Conservation (phyloP, 1,140 invertebrate genomes). For the Cydia splendana region DNA sequence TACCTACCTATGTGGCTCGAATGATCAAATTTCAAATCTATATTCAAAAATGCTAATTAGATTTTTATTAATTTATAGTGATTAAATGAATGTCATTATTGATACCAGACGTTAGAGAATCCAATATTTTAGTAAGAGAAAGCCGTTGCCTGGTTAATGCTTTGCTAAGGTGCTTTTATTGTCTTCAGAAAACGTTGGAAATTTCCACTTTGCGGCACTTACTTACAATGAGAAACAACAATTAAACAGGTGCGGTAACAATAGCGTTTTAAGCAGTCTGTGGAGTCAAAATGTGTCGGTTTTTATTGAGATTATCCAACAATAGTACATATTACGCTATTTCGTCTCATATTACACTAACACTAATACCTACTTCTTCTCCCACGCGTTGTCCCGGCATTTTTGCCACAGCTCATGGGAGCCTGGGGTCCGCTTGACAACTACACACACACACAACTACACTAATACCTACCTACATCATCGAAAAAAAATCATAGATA, state of each 20-base stretch:
- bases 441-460: too few species aligned
- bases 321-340: background rate
- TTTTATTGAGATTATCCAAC: background rate
- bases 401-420: too few species aligned
- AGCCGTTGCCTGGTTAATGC: background rate
- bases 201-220: background rate
- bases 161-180: constrained; percentile 11
- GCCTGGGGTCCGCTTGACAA: too few species aligned
- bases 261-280: constrained; percentile 21
- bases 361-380: too few species aligned
- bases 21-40: too few species aligned
- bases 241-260: constrained; percentile 29
- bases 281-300: background rate
- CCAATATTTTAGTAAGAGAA: constrained; percentile 8
- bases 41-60: too few species aligned
- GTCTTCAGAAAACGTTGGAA: background rate
- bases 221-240: constrained; percentile 7
- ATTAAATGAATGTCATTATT: background rate
- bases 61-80: too few species aligned
- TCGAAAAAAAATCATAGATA: too few species aligned
- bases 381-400: too few species aligned
- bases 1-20: too few species aligned
- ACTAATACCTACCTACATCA: too few species aligned
- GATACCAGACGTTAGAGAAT: background rate
- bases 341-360: background rate